Conservation (phyloP, 2,797 vertebrate species). For the Cirrhinus molitorella region DNA sequence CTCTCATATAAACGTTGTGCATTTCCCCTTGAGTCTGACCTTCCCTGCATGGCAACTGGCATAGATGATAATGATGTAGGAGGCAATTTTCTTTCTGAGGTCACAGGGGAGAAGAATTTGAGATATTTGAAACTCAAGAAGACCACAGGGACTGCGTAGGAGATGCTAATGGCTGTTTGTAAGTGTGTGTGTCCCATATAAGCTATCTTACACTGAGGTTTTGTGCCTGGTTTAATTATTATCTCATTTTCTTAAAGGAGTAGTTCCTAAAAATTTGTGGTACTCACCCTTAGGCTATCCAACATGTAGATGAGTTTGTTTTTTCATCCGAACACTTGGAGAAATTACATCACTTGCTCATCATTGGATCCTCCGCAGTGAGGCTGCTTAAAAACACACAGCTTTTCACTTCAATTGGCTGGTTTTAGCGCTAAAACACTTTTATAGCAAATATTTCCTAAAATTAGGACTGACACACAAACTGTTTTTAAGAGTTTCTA, state of each 20-base stretch:
- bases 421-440: background rate
- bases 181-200: constrained; percentile 13
- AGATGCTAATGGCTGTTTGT: constrained; percentile 22
- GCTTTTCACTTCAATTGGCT: background rate
- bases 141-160: constrained; percentile 5
- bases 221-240: constrained; percentile 20
- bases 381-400: background rate
- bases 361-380: background rate
- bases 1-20: constrained; percentile 26
- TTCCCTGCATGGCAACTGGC: constrained; percentile 62
- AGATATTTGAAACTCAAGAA: constrained; percentile 20
- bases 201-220: background rate
- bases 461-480: background rate
- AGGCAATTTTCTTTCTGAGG: constrained; percentile 66
- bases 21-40: constrained; percentile 52
- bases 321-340: background rate
- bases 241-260: constrained; percentile 2
- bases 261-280: background rate
- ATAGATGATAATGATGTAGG: constrained; percentile 54
- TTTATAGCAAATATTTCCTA: background rate
- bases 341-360: background rate
- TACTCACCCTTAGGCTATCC: background rate
- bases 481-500: background rate
- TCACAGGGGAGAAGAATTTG: constrained; percentile 35
- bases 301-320: background rate